Base-by-base conservation (phyloP, 2,113 vertebrate genomes). In the Mungos mungo region DNA sequence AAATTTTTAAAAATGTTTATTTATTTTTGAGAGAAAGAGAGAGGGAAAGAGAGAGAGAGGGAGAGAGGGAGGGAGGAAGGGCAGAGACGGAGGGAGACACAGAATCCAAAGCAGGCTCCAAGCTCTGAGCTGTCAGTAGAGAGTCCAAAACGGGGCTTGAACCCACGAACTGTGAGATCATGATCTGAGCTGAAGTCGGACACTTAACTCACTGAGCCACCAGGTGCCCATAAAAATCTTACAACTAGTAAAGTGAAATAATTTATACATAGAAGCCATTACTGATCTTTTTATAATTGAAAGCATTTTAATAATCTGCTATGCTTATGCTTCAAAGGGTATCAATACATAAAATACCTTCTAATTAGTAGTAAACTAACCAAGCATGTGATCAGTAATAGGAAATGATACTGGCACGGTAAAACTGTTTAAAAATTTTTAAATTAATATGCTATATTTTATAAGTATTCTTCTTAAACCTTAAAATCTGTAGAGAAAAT, bases 221-320 rank as follows among this genome's bases (percentile, higher is more conserved):
- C 21, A 19, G 57, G 21, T 7, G 8, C 21, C 57, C 57, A 6
- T 41, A 69, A 57, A 93, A 93, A 13, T 65, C 27, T 89, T 52
- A 90, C 38, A 95, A 97, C 15, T 54, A 86, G 3, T 82, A 84
- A 82, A 33, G 31, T 63, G 19, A 96, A 96, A 88, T 93, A 96
- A 96, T n/a, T 72, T 60, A 79, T 10, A 79, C 29, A 96, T 45
- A 92, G 69, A 8, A 84, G 33, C 5, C 7, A 63, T 25, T 29
- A 54, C 12, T 94, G 63, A 83, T 76, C 47, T 86, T 33, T 94
- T 57, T 60, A 35, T 80, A 41, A 93, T 1, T 81, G 14, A 88
- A 74, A 50, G 33, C 31, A 88, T 91, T 94, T 82, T 93, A 85
- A 84, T 88, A 96, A 71, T 76, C 8, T 90, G 57, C 35, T 84